Evolutionary conservation across 2,113 vertebrate genomes (phyloP), one percentile per base, ranked within the genome.

Genomic region (Struthio camelus): DNA sequence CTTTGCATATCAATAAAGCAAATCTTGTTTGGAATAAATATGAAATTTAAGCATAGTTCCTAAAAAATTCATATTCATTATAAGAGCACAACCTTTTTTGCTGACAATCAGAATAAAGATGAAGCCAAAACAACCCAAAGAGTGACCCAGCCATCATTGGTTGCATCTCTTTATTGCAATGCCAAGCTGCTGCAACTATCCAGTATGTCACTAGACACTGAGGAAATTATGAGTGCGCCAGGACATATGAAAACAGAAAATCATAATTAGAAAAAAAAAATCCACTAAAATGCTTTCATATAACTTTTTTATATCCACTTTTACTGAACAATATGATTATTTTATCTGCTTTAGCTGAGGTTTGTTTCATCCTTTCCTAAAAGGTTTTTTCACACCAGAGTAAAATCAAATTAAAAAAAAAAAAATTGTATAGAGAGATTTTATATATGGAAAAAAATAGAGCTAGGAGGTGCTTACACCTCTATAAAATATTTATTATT

Each of bases 401-500:
- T 10, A 51, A 40, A 40, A 88, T 18, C 23, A 65, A 81, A 10
- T 18, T 66, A 25, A 65, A 73, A 14, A 9, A 66, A 65, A 44
- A 65, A 36, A 36, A 34, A 34, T 3, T 2, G 40, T 5, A 40
- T 53, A 90, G 51, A 10, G 53, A 75, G 14, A 53, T 95, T 73
- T 82, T 97, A 66, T 87, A 62, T n/a, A 82, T 70, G 73, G 14
- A 76, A 95, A 89, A 69, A 80, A 85, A 40, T 6, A 77, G 28
- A 27, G 6, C 46, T 72, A 83, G 90, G 67, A 81, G 59, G 71
- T 80, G 79, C 87, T 86, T 89, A 92, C 73, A 75, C 36, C 69
- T 81, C 44, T 87, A 44, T 58, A 89, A 93, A 80, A 24, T 69
- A 23, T 87, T 95, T 86, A 91, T 87, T 93, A 61, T 64, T 89